Base-by-base conservation (phyloP, 1,140 invertebrate species). In the Sycophila sp. region DNA sequence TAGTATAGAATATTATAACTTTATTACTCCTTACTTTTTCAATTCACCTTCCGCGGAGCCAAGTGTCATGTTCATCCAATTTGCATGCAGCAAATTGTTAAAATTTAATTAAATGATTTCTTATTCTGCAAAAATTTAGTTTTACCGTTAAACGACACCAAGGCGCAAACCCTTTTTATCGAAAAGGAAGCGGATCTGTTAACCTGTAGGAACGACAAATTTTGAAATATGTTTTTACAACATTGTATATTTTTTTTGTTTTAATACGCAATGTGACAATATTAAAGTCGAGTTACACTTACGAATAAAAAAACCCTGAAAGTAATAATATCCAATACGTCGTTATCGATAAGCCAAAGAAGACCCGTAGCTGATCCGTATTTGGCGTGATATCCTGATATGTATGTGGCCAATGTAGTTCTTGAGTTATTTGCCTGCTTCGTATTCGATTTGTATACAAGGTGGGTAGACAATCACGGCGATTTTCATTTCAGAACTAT, bases 51-150 rank as follows among this genome's bases (percentile, higher is more conserved):
- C 19, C 2, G 28, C 38, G 7, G 4, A 32, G 8, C 36, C 13
- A 34, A 68, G 59, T 4, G 65, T 68, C 11, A 59, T 28, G n/a
- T 59, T 68, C 13, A n/a, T 47, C 26, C 58, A 10, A 34, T 68
- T 68, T 2, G 65, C 53, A 36, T 68, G 65, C n/a, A 68, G 7
- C 1, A 68, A 8, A 68, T 38, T 0, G 8, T 38, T 2, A 22
- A 2, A 5, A 13, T 8, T 2, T 22, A 26, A 2, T 38, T 13
- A 19, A 19, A 34, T 15, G 49, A 32, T 13, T 8, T 30, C 0
- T 22, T 17, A 4, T 32, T 34, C 7, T 36, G 7, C 0, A n/a
- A 11, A 2, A 59, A 32, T 5, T 2, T 22, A 0, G 8, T 15
- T 11, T 19, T 34, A 1, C 11, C 19, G 0, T 45, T 59, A 5